Evolutionary conservation across 2,888 invertebrate species (phyloP), one percentile per base, ranked within the genome.

Genomic region (Furcula furcula): DNA sequence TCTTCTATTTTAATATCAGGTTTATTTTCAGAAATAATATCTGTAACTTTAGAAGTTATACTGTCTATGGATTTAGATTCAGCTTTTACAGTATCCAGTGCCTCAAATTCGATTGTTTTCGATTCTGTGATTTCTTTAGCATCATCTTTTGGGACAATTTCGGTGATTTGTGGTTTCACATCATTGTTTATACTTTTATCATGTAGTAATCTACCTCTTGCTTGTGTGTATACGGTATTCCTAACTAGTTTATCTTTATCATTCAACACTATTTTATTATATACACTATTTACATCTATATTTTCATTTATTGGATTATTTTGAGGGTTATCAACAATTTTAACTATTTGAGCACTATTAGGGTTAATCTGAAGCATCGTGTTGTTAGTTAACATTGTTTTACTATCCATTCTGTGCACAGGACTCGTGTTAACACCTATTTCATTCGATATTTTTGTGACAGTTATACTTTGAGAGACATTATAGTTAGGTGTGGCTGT

Each of bases 201-300:
- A 28, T 65, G 68, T 21, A 82, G 46, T 25, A 82, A 45, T 52
- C 83, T 69, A 0, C 79, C 81, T 20, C 84, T 68, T 0, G 86
- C 86, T 74, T 87, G 87, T 1, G 78, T 73, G 34, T 55, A 87
- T 1, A 87, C 85, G 4, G 86, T 87, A 27, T 85, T 85, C 48
- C 87, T 69, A n/a, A 81, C 47, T 23, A 80, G 53, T 46, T 83
- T 85, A 6, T 84, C 82, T 26, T 55, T 69, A 23, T 74, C 76
- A 10, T 33, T 49, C 33, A 1, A 33, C 31, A 15, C 28, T 22
- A 27, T 33, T 20, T 31, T 21, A 25, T 36, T 55, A 7, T 27
- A 9, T 30, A 43, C 52, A 11, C 31, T 49, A 29, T n/a, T 36
- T 10, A 23, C 29, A 0, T 31, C 31, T 14, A 22, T 15, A 14